These are phyloP conservation scores for Piscicola geometra DNA, from an alignment of 2,888 invertebrate genomes.

Conservation along the genomic window DNA sequence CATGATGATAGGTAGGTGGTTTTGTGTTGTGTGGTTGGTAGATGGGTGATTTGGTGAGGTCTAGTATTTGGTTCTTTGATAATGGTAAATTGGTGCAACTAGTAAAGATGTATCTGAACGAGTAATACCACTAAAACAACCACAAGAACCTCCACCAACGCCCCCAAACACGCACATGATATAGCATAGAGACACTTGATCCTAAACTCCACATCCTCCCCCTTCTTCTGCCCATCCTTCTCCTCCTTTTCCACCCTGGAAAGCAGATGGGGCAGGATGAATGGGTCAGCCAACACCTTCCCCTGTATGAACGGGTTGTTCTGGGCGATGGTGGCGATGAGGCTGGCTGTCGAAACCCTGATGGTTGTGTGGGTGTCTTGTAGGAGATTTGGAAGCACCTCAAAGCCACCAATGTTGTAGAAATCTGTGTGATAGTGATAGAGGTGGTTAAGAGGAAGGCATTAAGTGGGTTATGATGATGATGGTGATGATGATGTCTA, in stretches of 20 bases:
- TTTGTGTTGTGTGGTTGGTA: too few species aligned
- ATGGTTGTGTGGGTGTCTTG: slow-evolving; percentile 64
- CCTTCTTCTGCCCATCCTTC: slow-evolving; percentile 60
- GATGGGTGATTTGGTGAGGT: too few species aligned
- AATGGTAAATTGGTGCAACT: too few species aligned
- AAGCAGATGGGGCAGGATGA: background rate
- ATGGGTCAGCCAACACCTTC: slow-evolving; percentile 60
- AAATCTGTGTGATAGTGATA: slow-evolving; percentile 63
- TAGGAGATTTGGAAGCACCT: slow-evolving; percentile 67
- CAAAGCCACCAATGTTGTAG: slow-evolving; percentile 76
- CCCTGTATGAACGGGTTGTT: slow-evolving; percentile 79
- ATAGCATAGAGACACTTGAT: slow-evolving; percentile 72
- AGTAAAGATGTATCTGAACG: too few species aligned
- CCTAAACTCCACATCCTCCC: slow-evolving; percentile 61
- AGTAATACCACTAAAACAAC: too few species aligned
- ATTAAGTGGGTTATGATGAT: background rate
- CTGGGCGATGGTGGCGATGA: slow-evolving; percentile 75
- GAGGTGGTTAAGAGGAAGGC: background rate
- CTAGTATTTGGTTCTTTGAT: too few species aligned
- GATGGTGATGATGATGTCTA: too few species aligned
- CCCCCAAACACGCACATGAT: slow-evolving; percentile 67
- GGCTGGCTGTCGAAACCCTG: slow-evolving; percentile 64
- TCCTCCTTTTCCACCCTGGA: background rate
- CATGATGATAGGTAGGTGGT: too few species aligned
- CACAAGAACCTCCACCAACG: too few species aligned